Evolutionary conservation across 2,797 vertebrate genomes (phyloP).

Genomic region (Antrozous pallidus): DNA sequence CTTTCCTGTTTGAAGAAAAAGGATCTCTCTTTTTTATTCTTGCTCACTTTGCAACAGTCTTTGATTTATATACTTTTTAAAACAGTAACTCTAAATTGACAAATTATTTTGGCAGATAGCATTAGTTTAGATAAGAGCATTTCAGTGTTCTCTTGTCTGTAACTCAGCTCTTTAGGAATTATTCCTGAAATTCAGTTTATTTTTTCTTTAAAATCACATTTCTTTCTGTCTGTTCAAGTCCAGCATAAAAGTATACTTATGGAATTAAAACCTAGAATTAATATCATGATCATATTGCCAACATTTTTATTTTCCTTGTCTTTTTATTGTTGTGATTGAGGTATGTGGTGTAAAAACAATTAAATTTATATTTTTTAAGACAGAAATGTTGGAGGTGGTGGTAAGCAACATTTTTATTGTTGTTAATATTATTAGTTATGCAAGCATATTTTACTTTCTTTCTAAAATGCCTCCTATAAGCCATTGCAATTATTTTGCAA

Average conservation of each 20-base stretch:
- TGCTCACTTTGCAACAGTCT: slow-evolving; percentile 51
- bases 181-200: slow-evolving; percentile 76
- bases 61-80: slow-evolving; percentile 73
- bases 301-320: slow-evolving; percentile 68
- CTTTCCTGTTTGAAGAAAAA: slow-evolving; percentile 64
- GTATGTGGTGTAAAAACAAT: slow-evolving; percentile 69
- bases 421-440: slow-evolving; percentile 68
- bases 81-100: slow-evolving; percentile 65
- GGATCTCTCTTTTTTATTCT: slow-evolving; percentile 58
- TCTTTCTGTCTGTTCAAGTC: slow-evolving; percentile 65
- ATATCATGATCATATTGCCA: slow-evolving; percentile 75
- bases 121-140: slow-evolving; percentile 71
- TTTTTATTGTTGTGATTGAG: slow-evolving; percentile 73
- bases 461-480: slow-evolving; percentile 69
- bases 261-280: slow-evolving; percentile 77
- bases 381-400: slow-evolving; percentile 59
- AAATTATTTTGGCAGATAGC: slow-evolving; percentile 71
- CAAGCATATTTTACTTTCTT: slow-evolving; percentile 52
- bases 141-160: slow-evolving; percentile 58
- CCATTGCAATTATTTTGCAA: slow-evolving; percentile 71
- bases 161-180: slow-evolving; percentile 67
- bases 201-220: slow-evolving; percentile 80
- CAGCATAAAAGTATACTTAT: slow-evolving; percentile 64
- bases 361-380: slow-evolving; percentile 79
- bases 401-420: slow-evolving; percentile 24